Conservation (phyloP, 2,888 invertebrate genomes). For the Drosophila dives region DNA sequence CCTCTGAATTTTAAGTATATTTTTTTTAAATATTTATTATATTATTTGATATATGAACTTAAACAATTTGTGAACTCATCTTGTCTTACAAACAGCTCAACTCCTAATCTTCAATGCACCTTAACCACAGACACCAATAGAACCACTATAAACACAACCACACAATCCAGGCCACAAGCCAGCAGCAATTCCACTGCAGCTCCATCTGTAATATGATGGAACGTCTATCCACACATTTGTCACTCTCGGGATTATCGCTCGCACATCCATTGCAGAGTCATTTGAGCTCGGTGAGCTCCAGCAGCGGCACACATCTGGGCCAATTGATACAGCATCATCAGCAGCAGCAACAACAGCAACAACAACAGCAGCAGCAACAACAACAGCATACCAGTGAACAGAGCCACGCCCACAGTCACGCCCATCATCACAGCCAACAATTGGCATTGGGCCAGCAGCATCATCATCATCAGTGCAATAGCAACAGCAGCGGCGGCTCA, state of each 20-base stretch:
- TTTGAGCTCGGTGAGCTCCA: slow-evolving; percentile 77
- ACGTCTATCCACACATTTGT: slow-evolving; percentile 84
- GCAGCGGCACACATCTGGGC: slow-evolving; percentile 74
- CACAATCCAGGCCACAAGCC: slow-evolving; percentile 33
- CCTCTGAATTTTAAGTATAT: not conserved
- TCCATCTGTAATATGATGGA: slow-evolving; percentile 84
- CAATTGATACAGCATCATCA: slow-evolving; percentile 71
- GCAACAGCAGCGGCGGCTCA: slow-evolving; percentile 70
- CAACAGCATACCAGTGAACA: slow-evolving; percentile 73
- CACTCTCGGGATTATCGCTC: slow-evolving; percentile 85
- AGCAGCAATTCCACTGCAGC: slow-evolving; percentile 40
- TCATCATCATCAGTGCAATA: slow-evolving; percentile 75
- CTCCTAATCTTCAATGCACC: slow-evolving; percentile 36
- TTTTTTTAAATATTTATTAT: too few relatives aligned
- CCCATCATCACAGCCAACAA: slow-evolving; percentile 80
- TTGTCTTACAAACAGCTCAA: slow-evolving; percentile 28
- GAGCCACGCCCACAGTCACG: slow-evolving; percentile 56
- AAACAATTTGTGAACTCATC: slow-evolving; percentile 7
- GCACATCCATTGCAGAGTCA: slow-evolving; percentile 85
- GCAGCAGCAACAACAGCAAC: slow-evolving; percentile 71
- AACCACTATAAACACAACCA: slow-evolving; percentile 21
- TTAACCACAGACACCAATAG: slow-evolving; percentile 19
- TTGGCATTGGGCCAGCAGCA: slow-evolving; percentile 77
- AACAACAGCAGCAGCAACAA: slow-evolving; percentile 73
- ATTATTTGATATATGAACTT: not conserved